Evolutionary conservation across 2,113 vertebrate species (phyloP), one percentile per base, ranked within the genome.

Genomic region (Malurus elegans): DNA sequence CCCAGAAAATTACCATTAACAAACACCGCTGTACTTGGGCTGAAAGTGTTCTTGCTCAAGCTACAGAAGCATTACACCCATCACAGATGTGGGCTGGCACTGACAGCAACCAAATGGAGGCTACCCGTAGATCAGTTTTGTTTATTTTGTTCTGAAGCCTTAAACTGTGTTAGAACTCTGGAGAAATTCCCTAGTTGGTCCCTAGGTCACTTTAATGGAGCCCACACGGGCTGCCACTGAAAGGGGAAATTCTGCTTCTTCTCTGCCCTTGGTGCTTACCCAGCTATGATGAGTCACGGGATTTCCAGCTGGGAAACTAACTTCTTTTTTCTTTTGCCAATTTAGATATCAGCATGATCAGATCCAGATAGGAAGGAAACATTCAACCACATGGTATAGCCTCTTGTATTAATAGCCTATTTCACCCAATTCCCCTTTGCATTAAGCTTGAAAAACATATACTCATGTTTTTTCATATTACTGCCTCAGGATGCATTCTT

Each of bases 301-400:
- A 57, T 31, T 79, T 51, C 51, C 57, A 93, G 57, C 61, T 90
- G 82, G 82, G 80, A 95, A 57, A 71, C 16, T 1, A 88, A 76
- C 26, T 80, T 86, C 86, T 86, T 95, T 92, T 64, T 88, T 66
- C 56, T 91, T 87, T n/a, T 84, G 90, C 69, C 73, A 89, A 1
- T 50, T 78, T 47, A 76, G 34, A 20, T 51, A 84, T 10, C 64
- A 86, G 47, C 64, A 73, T 42, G 60, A 91, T 80, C 60, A 62
- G 47, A 51, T 29, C n/a, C 53, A 66, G 45, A 64, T 0, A 18
- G 12, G 21, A 88, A 79, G 31, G 28, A 85, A 82, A 36, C 4
- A 72, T 56, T 71, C 34, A 70, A 23, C 47, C 31, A 28, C 45
- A 44, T 47, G 6, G 4, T 34, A 40, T 21, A 86, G 40, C 29